phyloP scores from a whole-genome alignment of 2,113 vertebrate species.

The Petaurus breviceps region DNA sequence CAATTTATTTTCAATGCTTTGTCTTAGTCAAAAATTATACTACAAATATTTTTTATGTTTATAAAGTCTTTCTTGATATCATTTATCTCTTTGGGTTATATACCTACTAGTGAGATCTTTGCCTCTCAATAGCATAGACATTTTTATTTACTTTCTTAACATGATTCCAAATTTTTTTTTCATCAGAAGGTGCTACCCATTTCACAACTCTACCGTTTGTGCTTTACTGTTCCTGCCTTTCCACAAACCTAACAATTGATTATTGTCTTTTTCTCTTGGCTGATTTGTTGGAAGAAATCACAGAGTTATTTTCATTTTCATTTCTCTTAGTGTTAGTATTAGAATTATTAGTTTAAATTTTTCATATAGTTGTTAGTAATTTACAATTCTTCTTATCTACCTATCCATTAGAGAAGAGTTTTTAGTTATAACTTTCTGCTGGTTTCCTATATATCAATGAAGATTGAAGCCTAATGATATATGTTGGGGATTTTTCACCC shows the following conservation, averaged over 20 bases:
- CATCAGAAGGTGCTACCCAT: neutral
- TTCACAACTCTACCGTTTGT: neutral
- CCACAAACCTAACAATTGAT: neutral
- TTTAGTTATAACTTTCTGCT: neutral
- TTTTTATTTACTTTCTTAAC: neutral
- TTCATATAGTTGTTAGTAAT: neutral
- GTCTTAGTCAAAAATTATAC: neutral
- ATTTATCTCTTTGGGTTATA: neutral
- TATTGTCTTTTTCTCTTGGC: neutral
- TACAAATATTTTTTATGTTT: neutral
- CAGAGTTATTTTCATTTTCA: neutral
- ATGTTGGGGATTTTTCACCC: neutral
- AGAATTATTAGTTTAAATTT: neutral
- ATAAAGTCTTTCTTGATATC: neutral
- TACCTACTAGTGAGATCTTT: neutral
- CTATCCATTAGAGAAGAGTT: neutral
- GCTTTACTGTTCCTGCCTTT: neutral
- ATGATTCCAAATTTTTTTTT: neutral
- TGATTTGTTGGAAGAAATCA: neutral
- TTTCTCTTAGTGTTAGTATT: neutral
- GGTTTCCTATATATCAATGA: neutral
- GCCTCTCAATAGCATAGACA: neutral
- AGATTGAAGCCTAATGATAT: neutral
- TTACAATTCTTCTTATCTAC: neutral
- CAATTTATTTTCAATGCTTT: neutral